Base-by-base conservation (phyloP, 1,140 invertebrate species). In the Paraescarpia echinospica region DNA sequence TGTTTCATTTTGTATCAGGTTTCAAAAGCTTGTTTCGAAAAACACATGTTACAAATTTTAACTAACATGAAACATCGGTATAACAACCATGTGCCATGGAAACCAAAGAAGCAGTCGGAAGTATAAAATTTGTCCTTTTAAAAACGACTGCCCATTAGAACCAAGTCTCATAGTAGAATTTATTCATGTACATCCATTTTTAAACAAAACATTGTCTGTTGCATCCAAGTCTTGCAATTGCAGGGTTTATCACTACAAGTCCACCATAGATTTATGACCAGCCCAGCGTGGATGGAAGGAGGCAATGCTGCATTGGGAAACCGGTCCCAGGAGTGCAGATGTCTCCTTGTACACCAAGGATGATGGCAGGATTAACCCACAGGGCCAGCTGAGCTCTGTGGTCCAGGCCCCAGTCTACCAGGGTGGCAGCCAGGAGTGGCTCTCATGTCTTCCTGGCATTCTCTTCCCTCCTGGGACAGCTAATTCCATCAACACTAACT, bases 401-500 rank as follows among this genome's bases (percentile, higher is more conserved):
- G 59, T 14, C 59, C 48, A 51, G 59, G 22, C 2, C 4, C 4
- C 59, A 27, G 59, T 31, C 59, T 77, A 18, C 12, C 48, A 9
- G 2, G 59, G 59, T 77, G 59, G 59, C 59, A 77, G 59, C 59
- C 59, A 18, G 8, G 8, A 77, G 12, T 18, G 59, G 59, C 59
- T 77, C 59, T 77, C 59, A 77, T 12, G 59, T 77, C 59, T 77
- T 77, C 59, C 59, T 77, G 59, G 59, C 59, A 1, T 77, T 77
- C 59, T 77, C 1, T 31, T 27, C 2, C 12, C 59, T 77, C 59
- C 27, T 77, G 59, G 59, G 59, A 77, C 14, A 77, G 27, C 59
- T 77, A 77, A 77, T 77, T 77, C 59, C 59, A 77, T 77, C 59
- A 77, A 77, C 59, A 77, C 59, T 77, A 77, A 77, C 59, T 77